These are phyloP conservation scores for Semotilus atromaculatus DNA, from an alignment of 2,797 vertebrate species.

Conservation along the genomic window DNA sequence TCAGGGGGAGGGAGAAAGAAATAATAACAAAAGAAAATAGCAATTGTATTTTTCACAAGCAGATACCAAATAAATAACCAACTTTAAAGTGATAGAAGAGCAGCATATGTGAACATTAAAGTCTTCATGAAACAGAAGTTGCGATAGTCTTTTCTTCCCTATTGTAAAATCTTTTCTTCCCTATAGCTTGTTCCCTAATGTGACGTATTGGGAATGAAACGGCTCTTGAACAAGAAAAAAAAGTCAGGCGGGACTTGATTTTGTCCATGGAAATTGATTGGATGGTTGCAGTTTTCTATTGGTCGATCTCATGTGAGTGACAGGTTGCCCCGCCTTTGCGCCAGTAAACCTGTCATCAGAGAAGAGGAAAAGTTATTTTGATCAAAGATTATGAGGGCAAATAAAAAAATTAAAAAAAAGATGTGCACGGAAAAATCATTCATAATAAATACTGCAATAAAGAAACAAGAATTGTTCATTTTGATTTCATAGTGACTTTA, in stretches of 20 bases:
- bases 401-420: no score
- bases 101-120: background rate
- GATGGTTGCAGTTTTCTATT: background rate
- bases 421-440: no score
- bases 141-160: background rate
- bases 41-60: background rate
- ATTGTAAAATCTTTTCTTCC: background rate
- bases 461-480: background rate
- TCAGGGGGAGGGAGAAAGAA: background rate
- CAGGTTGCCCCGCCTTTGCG: background rate
- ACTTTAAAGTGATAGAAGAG: background rate
- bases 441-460: background rate
- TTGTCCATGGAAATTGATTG: background rate
- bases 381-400: background rate
- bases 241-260: background rate
- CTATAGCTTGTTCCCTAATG: background rate
- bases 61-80: background rate
- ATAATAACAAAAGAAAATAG: background rate
- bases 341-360: background rate
- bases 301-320: background rate
- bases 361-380: background rate
- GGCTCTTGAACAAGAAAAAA: background rate
- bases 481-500: background rate
- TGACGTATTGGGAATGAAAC: background rate
- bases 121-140: background rate